phyloP scores from a whole-genome alignment of 2,797 vertebrate genomes.

The Sebastes flavidus region DNA sequence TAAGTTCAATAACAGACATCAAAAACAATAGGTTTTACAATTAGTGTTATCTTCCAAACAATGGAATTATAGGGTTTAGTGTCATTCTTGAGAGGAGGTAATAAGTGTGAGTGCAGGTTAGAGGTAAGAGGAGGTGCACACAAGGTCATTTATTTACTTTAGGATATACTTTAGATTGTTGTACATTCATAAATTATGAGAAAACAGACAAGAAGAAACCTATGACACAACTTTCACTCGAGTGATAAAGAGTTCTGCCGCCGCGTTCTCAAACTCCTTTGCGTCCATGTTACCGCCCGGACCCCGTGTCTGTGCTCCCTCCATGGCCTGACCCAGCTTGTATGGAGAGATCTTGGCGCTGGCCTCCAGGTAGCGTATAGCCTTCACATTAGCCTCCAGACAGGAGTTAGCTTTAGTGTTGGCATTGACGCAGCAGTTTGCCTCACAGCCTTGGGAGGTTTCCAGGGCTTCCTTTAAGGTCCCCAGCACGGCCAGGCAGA shows the following conservation, averaged over 20 bases:
- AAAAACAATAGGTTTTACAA: conserved; percentile 1
- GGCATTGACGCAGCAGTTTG: conserved; percentile 50
- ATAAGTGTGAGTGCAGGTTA: neutral
- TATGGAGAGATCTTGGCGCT: conserved; percentile 91
- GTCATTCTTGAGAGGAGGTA: neutral
- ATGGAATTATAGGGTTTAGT: neutral
- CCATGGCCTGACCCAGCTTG: conserved; percentile 87
- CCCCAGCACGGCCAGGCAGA: conserved; percentile 87
- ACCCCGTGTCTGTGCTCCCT: conserved; percentile 74
- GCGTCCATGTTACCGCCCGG: conserved; percentile 84
- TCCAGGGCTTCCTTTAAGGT: conserved; percentile 89
- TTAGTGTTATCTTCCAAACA: neutral
- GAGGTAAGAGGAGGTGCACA: conserved; percentile 1
- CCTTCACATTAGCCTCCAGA: conserved; percentile 77
- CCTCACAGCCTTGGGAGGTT: conserved; percentile 60
- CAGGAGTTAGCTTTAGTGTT: conserved; percentile 67
- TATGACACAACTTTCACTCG: conserved; percentile 89
- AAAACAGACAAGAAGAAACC: neutral
- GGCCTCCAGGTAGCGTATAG: conserved; percentile 87
- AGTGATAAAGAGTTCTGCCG: conserved; percentile 88
- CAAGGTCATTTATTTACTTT: neutral
- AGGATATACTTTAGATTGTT: neutral
- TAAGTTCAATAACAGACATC: neutral
- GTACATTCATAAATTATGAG: conserved; percentile 1
- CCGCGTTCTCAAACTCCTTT: conserved; percentile 91